Percentiles rank a stretch among this genome's conserved stretches.
These are phyloP conservation scores for Dryoscopus gambensis DNA, from an alignment of 2,113 vertebrate genomes.

Conservation along the genomic window DNA sequence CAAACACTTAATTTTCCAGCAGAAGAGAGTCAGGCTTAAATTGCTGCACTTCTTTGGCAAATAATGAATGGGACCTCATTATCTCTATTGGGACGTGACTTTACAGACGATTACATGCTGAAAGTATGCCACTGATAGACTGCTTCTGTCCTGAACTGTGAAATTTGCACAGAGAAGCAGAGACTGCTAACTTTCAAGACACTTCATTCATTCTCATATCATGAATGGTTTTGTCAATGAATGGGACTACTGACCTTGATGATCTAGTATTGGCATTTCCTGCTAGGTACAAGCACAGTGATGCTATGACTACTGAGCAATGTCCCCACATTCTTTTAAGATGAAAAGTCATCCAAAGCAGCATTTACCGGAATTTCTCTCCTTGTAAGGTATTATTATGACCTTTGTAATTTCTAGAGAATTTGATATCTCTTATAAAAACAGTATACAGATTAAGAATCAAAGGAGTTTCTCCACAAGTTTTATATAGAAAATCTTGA, in stretches of 20 bases:
- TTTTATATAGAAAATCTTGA: neutral
- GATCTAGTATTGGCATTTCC: conserved; percentile 1
- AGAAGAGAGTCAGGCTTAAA: conserved; percentile 9
- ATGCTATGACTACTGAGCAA: neutral
- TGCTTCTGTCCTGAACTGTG: conserved; percentile 20
- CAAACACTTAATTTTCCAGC: conserved; percentile 32
- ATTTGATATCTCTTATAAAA: neutral
- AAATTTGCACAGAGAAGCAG: conserved; percentile 5
- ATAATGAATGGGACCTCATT: conserved; percentile 57
- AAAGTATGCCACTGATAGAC: conserved; percentile 20
- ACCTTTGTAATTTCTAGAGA: neutral
- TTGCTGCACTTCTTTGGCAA: conserved; percentile 16
- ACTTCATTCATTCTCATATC: conserved; percentile 45
- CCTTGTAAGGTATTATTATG: neutral
- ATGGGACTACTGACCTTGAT: conserved; percentile 1
- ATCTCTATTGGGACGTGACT: conserved; percentile 49
- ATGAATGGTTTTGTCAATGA: conserved; percentile 32
- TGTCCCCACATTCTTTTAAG: neutral
- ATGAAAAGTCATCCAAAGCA: neutral
- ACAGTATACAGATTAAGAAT: neutral
- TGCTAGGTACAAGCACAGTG: neutral
- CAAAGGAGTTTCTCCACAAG: neutral
- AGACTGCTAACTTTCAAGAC: conserved; percentile 3
- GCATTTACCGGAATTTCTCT: neutral
- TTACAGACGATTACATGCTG: conserved; percentile 41